These are phyloP conservation scores for Penaeus monodon DNA, from an alignment of 2,888 invertebrate genomes.

Conservation along the genomic window DNA sequence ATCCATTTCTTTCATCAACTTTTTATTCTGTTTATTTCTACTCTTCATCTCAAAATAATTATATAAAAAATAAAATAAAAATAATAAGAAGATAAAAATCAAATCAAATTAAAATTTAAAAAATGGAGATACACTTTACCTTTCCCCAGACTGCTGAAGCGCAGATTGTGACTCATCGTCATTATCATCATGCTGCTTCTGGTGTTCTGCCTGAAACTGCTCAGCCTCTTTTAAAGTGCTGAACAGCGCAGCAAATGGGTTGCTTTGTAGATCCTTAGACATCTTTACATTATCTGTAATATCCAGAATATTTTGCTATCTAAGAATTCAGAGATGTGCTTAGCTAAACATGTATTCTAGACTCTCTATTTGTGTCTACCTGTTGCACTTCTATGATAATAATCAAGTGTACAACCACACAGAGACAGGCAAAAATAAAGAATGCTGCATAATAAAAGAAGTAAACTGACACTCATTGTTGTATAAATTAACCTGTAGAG, in stretches of 20 bases:
- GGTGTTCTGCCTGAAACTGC: slow-evolving; percentile 33
- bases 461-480: too few species aligned
- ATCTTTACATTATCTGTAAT: slow-evolving; percentile 31
- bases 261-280: slow-evolving; percentile 69
- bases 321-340: neutral
- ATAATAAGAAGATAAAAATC: neutral
- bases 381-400: too few species aligned
- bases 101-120: too few species aligned
- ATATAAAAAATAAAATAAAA: too few species aligned
- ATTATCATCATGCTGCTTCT: neutral
- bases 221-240: slow-evolving; percentile 67
- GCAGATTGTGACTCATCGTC: neutral
- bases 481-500: too few species aligned
- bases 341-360: neutral
- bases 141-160: slow-evolving; percentile 6
- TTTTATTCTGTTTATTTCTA: too few species aligned
- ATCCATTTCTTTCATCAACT: too few species aligned
- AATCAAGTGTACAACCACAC: too few species aligned
- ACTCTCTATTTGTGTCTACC: neutral
- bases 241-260: slow-evolving; percentile 71
- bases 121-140: neutral
- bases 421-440: too few species aligned
- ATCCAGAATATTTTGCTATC: neutral
- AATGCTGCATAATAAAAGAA: too few species aligned
- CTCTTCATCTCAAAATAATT: too few species aligned